Conservation (phyloP, 2,113 vertebrate genomes). For the Siniperca chuatsi region DNA sequence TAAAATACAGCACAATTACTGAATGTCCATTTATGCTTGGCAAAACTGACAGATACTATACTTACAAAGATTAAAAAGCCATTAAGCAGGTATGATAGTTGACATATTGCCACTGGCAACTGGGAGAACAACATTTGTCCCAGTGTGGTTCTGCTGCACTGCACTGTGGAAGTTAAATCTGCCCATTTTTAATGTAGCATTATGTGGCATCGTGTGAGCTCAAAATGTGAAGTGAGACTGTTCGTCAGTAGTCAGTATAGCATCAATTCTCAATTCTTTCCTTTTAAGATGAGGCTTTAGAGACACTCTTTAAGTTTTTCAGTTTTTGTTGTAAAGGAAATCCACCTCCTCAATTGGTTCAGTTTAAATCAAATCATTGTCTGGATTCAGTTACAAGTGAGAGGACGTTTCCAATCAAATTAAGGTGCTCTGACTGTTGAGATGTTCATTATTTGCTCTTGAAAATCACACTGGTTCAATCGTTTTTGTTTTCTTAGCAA, state of each 20-base stretch:
- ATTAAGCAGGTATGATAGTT: neutral
- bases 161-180: neutral
- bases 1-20: neutral
- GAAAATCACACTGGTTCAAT: neutral
- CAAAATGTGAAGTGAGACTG: neutral
- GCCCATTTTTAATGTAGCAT: slow-evolving; percentile 20
- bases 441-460: neutral
- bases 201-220: neutral
- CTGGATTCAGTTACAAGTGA: neutral
- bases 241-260: neutral
- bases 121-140: neutral
- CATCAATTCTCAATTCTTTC: neutral
- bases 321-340: neutral
- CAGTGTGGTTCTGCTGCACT: neutral
- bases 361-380: neutral
- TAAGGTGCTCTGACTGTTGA: neutral
- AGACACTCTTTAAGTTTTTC: neutral
- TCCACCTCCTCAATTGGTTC: neutral
- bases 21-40: no score
- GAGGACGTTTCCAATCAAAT: neutral
- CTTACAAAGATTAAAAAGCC: neutral
- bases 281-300: neutral
- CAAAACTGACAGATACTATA: neutral
- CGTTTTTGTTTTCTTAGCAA: neutral
- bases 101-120: neutral